Conservation (phyloP, 2,888 invertebrate species). For the Hirudinaria manillensis region DNA sequence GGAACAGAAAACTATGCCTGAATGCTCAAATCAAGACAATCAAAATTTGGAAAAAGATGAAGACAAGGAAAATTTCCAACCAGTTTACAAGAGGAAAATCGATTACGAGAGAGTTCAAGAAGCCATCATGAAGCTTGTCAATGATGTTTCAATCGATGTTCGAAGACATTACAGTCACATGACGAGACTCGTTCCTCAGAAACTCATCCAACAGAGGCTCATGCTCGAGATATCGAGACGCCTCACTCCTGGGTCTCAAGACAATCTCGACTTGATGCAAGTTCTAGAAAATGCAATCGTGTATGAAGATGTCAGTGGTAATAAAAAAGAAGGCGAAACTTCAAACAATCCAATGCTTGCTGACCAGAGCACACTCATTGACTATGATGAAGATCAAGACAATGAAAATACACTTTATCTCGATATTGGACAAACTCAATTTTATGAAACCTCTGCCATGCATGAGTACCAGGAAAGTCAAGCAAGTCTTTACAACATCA, state of each 20-base stretch:
- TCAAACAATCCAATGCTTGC: background rate
- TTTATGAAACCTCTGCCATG: background rate
- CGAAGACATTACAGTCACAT: conserved; percentile 30
- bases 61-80: conserved; percentile 20
- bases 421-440: background rate
- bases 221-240: conserved; percentile 32
- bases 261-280: conserved; percentile 28
- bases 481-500: conserved; percentile 15
- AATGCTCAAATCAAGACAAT: background rate
- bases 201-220: conserved; percentile 33
- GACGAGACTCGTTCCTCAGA: conserved; percentile 26
- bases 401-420: conserved; percentile 12
- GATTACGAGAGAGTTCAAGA: conserved; percentile 39
- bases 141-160: conserved; percentile 38
- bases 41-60: background rate
- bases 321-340: background rate
- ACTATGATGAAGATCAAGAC: conserved; percentile 7
- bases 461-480: conserved; percentile 5
- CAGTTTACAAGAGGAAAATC: conserved; percentile 33
- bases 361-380: conserved; percentile 21
- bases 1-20: background rate
- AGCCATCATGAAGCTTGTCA: conserved; percentile 39
- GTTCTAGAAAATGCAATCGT: conserved; percentile 26
- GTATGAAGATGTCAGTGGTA: conserved; percentile 14
- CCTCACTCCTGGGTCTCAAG: conserved; percentile 24